Percentiles rank a stretch among this genome's conserved stretches.
phyloP scores from a whole-genome alignment of 2,797 vertebrate genomes.

The Gymnodraco acuticeps region DNA sequence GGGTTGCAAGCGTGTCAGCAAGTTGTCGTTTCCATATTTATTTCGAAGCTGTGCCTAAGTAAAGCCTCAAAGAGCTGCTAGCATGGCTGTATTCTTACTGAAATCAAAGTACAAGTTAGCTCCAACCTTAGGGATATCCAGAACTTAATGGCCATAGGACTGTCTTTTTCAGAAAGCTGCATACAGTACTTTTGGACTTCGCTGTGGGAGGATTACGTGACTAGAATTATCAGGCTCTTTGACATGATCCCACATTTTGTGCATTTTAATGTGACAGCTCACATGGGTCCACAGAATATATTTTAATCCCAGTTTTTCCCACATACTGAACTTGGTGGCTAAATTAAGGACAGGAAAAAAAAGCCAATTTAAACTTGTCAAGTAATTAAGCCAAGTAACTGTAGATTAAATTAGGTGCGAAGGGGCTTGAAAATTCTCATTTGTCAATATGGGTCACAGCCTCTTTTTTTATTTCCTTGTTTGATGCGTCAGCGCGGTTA shows the following conservation, averaged over 20 bases:
- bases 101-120: not conserved
- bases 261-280: conserved; percentile 50
- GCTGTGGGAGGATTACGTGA: conserved; percentile 28
- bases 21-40: not conserved
- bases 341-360: conserved; percentile 12
- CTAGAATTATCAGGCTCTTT: conserved; percentile 41
- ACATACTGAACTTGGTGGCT: conserved; percentile 18
- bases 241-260: conserved; percentile 57
- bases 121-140: conserved; percentile 16
- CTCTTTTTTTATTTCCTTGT: conserved; percentile 22
- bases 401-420: conserved; percentile 36
- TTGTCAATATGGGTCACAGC: conserved; percentile 20
- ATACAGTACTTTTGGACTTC: conserved; percentile 25
- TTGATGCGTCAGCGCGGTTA: conserved; percentile 5
- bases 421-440: conserved; percentile 28
- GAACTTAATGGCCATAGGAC: conserved; percentile 40
- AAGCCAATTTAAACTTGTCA: conserved; percentile 37
- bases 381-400: conserved; percentile 38
- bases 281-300: conserved; percentile 21
- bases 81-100: conserved; percentile 1
- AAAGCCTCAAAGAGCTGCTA: not conserved
- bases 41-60: not conserved
- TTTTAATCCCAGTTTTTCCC: conserved; percentile 61
- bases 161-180: conserved; percentile 31
- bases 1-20: not conserved